Base-by-base conservation (phyloP, 2,888 invertebrate species). In the Stenotaenia linearis region DNA sequence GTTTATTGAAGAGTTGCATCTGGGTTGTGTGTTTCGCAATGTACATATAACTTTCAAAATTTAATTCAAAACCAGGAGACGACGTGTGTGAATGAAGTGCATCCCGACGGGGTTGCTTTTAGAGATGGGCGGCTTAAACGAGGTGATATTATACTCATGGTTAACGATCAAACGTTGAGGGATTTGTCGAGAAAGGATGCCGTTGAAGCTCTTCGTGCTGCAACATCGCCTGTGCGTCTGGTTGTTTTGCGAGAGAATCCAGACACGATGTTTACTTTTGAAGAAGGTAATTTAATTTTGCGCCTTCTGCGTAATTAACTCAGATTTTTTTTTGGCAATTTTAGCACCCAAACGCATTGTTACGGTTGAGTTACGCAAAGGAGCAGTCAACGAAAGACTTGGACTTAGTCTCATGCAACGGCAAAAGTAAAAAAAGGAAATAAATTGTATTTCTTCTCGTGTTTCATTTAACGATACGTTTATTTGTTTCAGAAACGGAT, bases 191-290 rank as follows among this genome's bases (percentile, higher is more conserved):
- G 79, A 23, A 79, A 79, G 3, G 83, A 84, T 32, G 83, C 84
- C 15, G 81, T 83, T 18, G 78, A 79, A 30, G 81, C 82, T 12
- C 80, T 84, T 32, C 81, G 82, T 76, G 83, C 83, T 80, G 82
- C 83, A 12, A 75, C 83, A 9, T 83, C 83, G 9, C 84, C 84
- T 32, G 82, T 84, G 25, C 82, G 83, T 10, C 82, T 84, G 40
- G 81, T 83, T 50, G 82, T 84, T 30, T 80, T 84, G 40, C 78
- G 84, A 69, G 84, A 84, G 80, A 84, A 84, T 75, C 84, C 84
- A 0, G 82, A 83, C 76, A 81, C 81, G 7, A 81, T 84, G 80
- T 84, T 84, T 81, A 84, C 84, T 75, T 82, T 82, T 77, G 80
- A 81, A 79, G 83, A 84, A 80, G 82, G 84, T 84, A 81, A 81